Evolutionary conservation across 92 coral and sea anemone species (phyloP).

Genomic region (Actinostola sp.): DNA sequence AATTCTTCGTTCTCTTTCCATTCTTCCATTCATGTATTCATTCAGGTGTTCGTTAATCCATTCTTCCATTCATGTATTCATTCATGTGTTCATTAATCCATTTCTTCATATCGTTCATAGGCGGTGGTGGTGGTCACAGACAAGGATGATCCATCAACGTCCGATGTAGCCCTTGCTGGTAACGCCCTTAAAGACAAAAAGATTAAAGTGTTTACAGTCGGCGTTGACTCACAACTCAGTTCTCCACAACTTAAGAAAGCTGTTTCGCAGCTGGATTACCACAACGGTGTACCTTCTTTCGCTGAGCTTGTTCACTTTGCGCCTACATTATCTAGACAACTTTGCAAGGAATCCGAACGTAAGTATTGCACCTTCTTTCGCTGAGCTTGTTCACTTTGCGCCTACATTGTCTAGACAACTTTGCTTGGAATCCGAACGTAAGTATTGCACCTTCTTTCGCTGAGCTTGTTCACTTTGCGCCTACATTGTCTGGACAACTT

Average conservation of each 20-base stretch:
- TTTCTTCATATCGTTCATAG: background rate
- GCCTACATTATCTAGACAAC: slow-evolving; percentile 50
- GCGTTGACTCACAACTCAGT: slow-evolving; percentile 65
- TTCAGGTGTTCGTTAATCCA: too few species aligned
- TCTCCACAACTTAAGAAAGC: slow-evolving; percentile 41
- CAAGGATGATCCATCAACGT: slow-evolving; percentile 41
- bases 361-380: background rate
- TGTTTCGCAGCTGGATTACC: slow-evolving; percentile 57
- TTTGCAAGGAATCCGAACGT: slow-evolving; percentile 71
- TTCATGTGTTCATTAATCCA: background rate
- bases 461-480: slow-evolving; percentile 11
- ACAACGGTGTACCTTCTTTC: slow-evolving; percentile 29
- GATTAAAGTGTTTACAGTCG: slow-evolving; percentile 69
- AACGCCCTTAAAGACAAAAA: slow-evolving; percentile 65
- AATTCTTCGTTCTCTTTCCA: too few species aligned
- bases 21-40: too few species aligned
- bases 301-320: slow-evolving; percentile 44
- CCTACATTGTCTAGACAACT: slow-evolving; percentile 38
- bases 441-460: background rate
- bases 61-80: background rate
- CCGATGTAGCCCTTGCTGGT: slow-evolving; percentile 42
- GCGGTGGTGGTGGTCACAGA: slow-evolving; percentile 66
- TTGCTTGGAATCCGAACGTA: slow-evolving; percentile 64
- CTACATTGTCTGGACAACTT: slow-evolving; percentile 24
- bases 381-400: slow-evolving; percentile 9